Conservation (phyloP, 2,113 vertebrate genomes). For the Enhydra lutris region DNA sequence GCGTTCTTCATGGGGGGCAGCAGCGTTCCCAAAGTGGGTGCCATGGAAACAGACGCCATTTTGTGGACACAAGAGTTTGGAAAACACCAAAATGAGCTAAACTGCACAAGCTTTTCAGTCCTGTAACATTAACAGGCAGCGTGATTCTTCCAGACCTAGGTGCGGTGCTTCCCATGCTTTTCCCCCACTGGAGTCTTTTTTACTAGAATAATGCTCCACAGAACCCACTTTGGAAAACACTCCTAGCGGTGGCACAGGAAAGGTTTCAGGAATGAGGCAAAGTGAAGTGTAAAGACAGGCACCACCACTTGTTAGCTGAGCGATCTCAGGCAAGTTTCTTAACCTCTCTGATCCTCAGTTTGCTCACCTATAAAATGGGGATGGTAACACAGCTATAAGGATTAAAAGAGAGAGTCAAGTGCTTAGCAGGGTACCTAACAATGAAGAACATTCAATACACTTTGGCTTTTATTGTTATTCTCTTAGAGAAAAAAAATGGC, state of each 20-base stretch:
- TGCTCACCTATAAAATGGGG: not conserved
- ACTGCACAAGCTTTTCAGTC: not conserved
- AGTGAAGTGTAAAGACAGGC: not conserved
- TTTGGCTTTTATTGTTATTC: not conserved
- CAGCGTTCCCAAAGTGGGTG: not conserved
- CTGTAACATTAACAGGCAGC: not conserved
- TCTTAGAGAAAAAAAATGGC: not conserved
- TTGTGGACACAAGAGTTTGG: not conserved
- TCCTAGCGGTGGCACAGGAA: not conserved
- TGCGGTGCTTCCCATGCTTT: not conserved
- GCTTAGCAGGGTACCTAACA: not conserved
- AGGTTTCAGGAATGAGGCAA: not conserved
- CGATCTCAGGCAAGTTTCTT: not conserved
- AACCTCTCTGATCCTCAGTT: not conserved
- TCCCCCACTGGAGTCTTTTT: not conserved
- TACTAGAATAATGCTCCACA: not conserved
- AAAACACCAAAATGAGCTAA: not conserved
- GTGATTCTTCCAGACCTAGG: not conserved
- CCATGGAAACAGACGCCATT: not conserved
- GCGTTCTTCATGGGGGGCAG: rapidly evolving
- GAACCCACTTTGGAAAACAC: not conserved
- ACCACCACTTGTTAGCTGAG: not conserved
- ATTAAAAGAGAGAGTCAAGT: not conserved
- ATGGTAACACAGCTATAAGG: too few relatives aligned
- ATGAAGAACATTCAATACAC: rapidly evolving